Evolutionary conservation across 2,113 vertebrate genomes (phyloP).

Genomic region (Alosa alosa): DNA sequence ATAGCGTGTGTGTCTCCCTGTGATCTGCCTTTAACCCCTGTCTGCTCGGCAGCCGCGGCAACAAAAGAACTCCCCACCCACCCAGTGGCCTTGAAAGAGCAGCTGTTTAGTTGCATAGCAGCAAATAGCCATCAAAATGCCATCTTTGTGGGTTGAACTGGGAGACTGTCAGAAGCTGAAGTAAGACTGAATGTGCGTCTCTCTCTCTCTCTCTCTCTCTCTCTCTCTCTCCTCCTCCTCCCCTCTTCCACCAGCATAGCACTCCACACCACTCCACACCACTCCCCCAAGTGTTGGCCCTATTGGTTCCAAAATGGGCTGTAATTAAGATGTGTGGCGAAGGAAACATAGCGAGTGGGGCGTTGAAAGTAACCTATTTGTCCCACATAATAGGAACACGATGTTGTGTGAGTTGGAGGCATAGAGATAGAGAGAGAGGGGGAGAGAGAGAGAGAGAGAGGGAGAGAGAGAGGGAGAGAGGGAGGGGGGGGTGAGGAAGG

Average conservation of each 20-base stretch:
- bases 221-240: background rate
- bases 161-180: conserved; percentile 51
- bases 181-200: conserved; percentile 46
- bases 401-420: conserved; percentile 40
- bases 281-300: conserved; percentile 4
- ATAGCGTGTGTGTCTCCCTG: conserved; percentile 29
- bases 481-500: background rate
- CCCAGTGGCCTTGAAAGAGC: conserved; percentile 63
- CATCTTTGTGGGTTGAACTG: conserved; percentile 58
- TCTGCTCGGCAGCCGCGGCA: conserved; percentile 32
- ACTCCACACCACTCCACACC: background rate
- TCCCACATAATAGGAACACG: conserved; percentile 55
- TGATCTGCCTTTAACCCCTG: conserved; percentile 49
- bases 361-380: conserved; percentile 33
- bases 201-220: conserved; percentile 17
- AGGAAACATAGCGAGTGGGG: background rate
- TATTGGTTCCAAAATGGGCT: conserved; percentile 54
- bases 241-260: background rate
- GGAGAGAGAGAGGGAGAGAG: background rate
- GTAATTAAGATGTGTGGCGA: conserved; percentile 63
- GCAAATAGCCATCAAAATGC: conserved; percentile 71
- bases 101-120: conserved; percentile 72
- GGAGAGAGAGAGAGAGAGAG: conserved; percentile 12
- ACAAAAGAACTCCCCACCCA: conserved; percentile 51
- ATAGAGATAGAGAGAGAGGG: background rate